Conservation (phyloP, 2,797 vertebrate species). For the Peromyscus melanophrys region DNA sequence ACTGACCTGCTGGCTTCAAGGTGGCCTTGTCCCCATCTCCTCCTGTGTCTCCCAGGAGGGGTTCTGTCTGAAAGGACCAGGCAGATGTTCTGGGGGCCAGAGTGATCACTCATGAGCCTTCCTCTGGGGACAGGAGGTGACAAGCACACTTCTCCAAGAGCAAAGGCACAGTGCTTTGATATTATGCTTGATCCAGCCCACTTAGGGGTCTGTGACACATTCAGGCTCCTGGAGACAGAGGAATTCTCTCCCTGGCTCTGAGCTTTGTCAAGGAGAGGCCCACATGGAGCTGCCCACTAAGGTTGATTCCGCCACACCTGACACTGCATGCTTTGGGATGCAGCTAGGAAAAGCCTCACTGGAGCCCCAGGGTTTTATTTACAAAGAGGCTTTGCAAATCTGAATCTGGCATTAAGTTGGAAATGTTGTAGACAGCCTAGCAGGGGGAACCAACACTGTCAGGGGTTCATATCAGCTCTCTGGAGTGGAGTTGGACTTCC, state of each 20-base stretch:
- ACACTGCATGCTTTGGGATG: neutral
- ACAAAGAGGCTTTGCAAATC: neutral
- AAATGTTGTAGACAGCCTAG: neutral
- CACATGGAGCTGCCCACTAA: neutral
- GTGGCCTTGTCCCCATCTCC: neutral
- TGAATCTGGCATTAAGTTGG: neutral
- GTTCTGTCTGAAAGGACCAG: neutral
- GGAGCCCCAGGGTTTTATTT: neutral
- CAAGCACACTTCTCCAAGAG: constrained; percentile 43
- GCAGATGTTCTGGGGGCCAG: constrained; percentile 64
- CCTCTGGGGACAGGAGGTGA: constrained; percentile 47
- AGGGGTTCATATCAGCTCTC: neutral
- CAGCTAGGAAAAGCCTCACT: neutral
- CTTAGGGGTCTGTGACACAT: neutral
- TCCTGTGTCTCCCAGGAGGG: neutral
- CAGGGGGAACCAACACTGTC: neutral
- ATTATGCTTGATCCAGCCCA: neutral
- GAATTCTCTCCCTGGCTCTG: neutral
- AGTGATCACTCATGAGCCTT: constrained; percentile 17
- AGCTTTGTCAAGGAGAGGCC: neutral
- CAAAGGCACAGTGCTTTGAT: neutral
- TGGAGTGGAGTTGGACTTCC: neutral
- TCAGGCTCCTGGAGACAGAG: neutral
- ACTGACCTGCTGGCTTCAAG: constrained; percentile 43
- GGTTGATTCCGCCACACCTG: neutral